phyloP scores from a whole-genome alignment of 1,140 invertebrate species.

The Drosophila nasuta region DNA sequence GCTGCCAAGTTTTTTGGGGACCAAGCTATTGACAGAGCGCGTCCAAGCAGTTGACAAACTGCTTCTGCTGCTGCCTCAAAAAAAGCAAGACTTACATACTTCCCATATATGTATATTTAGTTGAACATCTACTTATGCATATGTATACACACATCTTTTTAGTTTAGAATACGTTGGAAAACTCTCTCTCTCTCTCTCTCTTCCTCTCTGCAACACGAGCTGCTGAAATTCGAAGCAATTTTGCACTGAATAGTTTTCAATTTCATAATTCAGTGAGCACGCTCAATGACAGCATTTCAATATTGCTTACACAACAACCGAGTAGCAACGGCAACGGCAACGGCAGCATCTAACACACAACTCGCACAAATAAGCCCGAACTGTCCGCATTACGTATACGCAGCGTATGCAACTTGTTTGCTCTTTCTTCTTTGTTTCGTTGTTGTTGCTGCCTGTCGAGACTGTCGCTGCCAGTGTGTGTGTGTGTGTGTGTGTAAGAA shows the following conservation, averaged over 20 bases:
- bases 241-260: conserved; percentile 83
- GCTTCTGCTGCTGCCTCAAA: conserved; percentile 30
- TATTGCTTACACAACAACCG: conserved; percentile 65
- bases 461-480: conserved; percentile 39
- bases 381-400: conserved; percentile 70
- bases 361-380: conserved; percentile 50
- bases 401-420: conserved; percentile 53
- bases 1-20: conserved; percentile 38
- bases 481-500: conserved; percentile 22
- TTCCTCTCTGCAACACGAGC: conserved; percentile 30
- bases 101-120: not conserved
- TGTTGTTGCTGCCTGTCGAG: conserved; percentile 4
- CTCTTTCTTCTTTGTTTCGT: not conserved
- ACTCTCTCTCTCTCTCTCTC: not conserved
- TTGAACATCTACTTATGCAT: conserved; percentile 5
- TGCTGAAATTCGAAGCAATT: conserved; percentile 75
- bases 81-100: conserved; percentile 3
- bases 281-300: conserved; percentile 81
- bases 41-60: conserved; percentile 52
- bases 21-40: conserved; percentile 46
- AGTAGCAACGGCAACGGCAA: conserved; percentile 4
- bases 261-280: conserved; percentile 84
- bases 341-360: conserved; percentile 27
- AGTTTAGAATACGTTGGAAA: conserved; percentile 16
- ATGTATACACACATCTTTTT: conserved; percentile 3